A percentile compares a stretch with the other conserved stretches of the same genome.
Evolutionary conservation across 2,797 vertebrate species (phyloP).

Genomic region (Lindbergichthys nudifrons): DNA sequence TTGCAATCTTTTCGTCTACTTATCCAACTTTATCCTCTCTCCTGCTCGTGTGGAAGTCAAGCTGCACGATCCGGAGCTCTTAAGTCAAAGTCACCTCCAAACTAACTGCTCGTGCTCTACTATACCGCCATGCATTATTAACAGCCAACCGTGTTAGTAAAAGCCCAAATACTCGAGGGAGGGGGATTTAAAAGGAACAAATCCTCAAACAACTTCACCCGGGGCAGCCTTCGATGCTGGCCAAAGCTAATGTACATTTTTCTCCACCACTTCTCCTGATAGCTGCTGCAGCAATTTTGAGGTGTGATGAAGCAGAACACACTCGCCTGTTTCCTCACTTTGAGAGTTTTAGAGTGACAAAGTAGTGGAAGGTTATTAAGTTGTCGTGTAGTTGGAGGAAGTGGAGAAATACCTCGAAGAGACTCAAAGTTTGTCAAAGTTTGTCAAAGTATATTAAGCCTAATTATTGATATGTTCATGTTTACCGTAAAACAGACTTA

Average conservation of each 20-base stretch:
- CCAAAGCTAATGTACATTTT: conserved; percentile 12
- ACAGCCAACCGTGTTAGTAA: conserved; percentile 56
- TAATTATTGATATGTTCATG: too few species aligned
- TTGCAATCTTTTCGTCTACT: conserved; percentile 24
- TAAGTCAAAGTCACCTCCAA: conserved; percentile 75
- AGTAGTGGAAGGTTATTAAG: background rate
- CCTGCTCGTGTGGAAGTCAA: conserved; percentile 46
- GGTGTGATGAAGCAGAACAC: conserved; percentile 15
- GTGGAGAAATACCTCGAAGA: background rate
- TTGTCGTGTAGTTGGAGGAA: background rate
- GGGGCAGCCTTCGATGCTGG: conserved; percentile 17
- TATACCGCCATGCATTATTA: conserved; percentile 65
- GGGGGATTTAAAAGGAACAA: conserved; percentile 53
- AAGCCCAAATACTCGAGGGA: conserved; percentile 59
- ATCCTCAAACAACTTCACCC: conserved; percentile 64
- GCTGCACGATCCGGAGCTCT: conserved; percentile 42
- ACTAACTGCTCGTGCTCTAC: conserved; percentile 41
- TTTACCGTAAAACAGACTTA: too few species aligned
- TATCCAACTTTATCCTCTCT: conserved; percentile 19
- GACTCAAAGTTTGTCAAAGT: background rate
- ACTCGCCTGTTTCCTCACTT: conserved; percentile 17
- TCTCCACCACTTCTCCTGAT: conserved; percentile 20
- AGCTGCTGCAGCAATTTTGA: conserved; percentile 30
- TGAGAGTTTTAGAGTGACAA: background rate
- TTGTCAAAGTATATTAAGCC: too few species aligned